Evolutionary conservation across 2,113 vertebrate genomes (phyloP), one percentile per base, ranked within the genome.

Genomic region (Mesembrinibis cayennensis): DNA sequence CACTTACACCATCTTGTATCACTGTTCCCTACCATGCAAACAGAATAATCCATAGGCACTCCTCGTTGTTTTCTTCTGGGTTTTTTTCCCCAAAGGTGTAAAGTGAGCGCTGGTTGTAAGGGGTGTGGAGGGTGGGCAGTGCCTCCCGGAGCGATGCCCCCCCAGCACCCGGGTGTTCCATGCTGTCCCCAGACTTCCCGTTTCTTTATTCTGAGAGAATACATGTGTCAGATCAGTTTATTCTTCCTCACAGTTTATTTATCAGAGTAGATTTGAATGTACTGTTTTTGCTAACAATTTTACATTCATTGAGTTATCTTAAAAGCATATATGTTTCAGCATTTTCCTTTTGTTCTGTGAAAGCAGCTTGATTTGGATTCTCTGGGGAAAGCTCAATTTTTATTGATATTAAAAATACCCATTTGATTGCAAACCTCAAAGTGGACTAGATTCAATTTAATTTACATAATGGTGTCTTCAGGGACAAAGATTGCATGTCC

Each of bases 341-440:
- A 50, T 44, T 82, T 83, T 61, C 55, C 89, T 96, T 93, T 95
- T 88, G 93, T 96, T 94, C 95, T 95, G 69, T 2, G 6, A 96
- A 81, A 83, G 79, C 80, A 49, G 79, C 90, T 97, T 94, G 72
- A 76, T 78, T 96, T 95, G 81, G 67, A 95, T 91, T 94, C 95
- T 95, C 82, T 42, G 58, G 96, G 97, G 96, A 95, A 95, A 81
- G 42, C 73, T 83, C 58, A 55, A 44, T 93, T 97, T 97, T 95
- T 95, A 96, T 95, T 97, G 91, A 96, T 97, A 97, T 96, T 97
- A 40, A 91, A 95, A 87, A 86, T 79, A 93, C 74, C 72, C 78
- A 87, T 81, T 97, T 95, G 92, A 97, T 95, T 95, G 93, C 58
- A 89, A 90, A 89, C 82, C 92, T 92, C 88, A 84, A 83, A 82